These are phyloP conservation scores for Deroptyus accipitrinus DNA, from an alignment of 2,113 vertebrate species.

Conservation along the genomic window DNA sequence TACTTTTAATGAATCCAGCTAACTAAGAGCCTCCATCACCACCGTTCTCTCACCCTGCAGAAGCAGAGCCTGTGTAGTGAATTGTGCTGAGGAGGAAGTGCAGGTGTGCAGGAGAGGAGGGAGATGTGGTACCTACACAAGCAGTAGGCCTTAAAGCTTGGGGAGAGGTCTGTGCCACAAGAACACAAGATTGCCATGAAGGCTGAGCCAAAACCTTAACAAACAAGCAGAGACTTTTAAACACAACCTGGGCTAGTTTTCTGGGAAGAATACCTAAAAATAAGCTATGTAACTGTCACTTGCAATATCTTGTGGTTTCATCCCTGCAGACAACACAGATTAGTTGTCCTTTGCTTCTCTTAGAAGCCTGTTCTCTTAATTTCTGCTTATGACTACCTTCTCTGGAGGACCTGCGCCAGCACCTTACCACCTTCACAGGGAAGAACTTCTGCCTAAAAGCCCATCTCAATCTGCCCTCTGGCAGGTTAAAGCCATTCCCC, in stretches of 20 bases:
- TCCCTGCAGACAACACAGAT: background rate
- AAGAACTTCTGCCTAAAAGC: background rate
- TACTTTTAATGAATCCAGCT: background rate
- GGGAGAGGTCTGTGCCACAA: background rate
- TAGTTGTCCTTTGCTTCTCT: background rate
- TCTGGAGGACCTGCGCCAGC: background rate
- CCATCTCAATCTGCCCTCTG: background rate
- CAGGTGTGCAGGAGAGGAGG: fast-evolving
- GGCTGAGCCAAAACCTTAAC: background rate
- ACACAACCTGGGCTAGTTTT: background rate
- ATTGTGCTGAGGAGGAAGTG: background rate
- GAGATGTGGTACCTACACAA: background rate
- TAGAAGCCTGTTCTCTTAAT: background rate
- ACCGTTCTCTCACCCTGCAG: background rate
- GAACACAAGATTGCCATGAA: background rate
- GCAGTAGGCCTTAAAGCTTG: background rate
- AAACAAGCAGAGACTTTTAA: background rate
- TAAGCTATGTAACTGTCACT: background rate
- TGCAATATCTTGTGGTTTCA: background rate
- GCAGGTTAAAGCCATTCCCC: background rate
- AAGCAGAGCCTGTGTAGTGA: background rate
- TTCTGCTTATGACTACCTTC: background rate
- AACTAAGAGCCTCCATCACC: background rate
- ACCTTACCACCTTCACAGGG: background rate
- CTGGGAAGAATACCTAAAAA: background rate